Conservation (phyloP, 2,113 vertebrate genomes). For the Cyanoramphus novaezelandiae region DNA sequence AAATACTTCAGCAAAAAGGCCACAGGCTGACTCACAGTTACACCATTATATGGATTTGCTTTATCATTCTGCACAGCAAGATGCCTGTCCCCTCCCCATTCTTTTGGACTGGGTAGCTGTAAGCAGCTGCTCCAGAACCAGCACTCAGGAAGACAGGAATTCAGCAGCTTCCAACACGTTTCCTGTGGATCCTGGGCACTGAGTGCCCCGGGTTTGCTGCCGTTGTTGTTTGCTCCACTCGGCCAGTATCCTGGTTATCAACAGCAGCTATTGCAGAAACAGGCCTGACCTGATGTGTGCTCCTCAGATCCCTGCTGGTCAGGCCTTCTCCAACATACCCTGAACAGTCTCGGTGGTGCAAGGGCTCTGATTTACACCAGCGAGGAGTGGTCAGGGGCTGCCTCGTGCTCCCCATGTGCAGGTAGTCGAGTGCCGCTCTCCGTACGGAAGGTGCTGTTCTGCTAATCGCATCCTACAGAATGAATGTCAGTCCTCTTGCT, state of each 20-base stretch:
- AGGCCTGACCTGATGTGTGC: background rate
- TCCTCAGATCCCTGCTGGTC: background rate
- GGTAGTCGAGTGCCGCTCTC: background rate
- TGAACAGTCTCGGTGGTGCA: accelerated
- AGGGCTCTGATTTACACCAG: background rate
- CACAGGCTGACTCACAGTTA: background rate
- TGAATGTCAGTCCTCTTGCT: background rate
- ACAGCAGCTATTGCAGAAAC: accelerated
- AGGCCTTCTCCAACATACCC: background rate
- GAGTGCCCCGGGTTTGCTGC: accelerated
- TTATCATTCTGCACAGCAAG: background rate
- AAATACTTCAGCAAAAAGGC: background rate
- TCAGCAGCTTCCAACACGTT: accelerated
- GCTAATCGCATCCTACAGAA: background rate
- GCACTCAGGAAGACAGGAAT: background rate
- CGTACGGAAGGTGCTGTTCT: accelerated
- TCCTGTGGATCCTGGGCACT: background rate
- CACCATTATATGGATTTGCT: accelerated
- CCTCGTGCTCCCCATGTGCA: background rate
- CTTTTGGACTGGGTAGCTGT: background rate
- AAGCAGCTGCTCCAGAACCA: background rate
- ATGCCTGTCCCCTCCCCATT: accelerated
- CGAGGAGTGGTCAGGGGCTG: background rate
- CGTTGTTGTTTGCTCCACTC: accelerated
- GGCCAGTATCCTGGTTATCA: background rate